These are phyloP conservation scores for Meriones unguiculatus DNA, from an alignment of 2,113 vertebrate species.

Conservation along the genomic window DNA sequence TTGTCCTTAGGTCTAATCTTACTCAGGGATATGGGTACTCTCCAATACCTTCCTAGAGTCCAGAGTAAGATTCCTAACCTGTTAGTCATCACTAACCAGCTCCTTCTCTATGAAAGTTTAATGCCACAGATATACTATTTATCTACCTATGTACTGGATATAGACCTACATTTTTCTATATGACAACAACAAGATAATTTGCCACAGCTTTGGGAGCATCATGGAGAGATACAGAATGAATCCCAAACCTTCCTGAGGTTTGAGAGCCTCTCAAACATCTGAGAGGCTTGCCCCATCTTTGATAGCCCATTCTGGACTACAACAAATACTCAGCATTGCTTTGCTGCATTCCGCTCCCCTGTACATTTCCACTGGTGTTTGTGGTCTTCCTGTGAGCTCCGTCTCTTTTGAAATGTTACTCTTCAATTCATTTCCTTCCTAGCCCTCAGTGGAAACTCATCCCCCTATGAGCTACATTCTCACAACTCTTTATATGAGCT, in stretches of 20 bases:
- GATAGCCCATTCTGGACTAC: background rate
- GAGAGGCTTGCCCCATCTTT: background rate
- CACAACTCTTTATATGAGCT: background rate
- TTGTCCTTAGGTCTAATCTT: background rate
- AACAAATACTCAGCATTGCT: rapidly evolving
- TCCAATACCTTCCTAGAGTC: background rate
- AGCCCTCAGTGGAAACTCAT: background rate
- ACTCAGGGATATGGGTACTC: background rate
- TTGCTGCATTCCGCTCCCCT: background rate
- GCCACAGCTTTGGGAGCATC: background rate
- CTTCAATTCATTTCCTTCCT: background rate
- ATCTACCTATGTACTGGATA: background rate
- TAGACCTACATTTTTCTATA: background rate
- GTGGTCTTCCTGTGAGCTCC: background rate
- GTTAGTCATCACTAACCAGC: background rate
- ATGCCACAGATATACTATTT: background rate
- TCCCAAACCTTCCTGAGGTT: background rate
- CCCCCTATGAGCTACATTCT: background rate
- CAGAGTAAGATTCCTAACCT: background rate
- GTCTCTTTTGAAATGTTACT: background rate
- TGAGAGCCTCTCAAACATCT: background rate
- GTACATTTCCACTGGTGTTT: background rate
- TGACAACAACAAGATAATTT: background rate
- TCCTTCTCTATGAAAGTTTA: background rate
- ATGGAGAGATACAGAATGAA: constrained; percentile 7